phyloP scores from a whole-genome alignment of 2,113 vertebrate genomes.

The Silurus meridionalis region DNA sequence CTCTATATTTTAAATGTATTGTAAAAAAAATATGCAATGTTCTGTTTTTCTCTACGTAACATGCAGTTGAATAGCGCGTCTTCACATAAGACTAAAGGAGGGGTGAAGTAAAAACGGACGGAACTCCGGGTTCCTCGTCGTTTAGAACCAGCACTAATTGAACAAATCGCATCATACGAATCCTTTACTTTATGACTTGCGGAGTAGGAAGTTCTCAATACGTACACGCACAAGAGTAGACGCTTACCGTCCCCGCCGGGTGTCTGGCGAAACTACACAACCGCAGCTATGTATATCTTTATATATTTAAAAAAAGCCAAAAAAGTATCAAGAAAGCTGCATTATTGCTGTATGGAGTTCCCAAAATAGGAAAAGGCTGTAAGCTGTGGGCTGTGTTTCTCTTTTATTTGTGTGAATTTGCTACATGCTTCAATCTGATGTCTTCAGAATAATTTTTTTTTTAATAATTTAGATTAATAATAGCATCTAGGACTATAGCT shows the following conservation, averaged over 20 bases:
- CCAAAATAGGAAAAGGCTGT: neutral
- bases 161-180: neutral
- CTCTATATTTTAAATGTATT: neutral
- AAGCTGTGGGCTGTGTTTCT: neutral
- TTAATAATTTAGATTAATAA: conserved; percentile 5
- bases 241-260: neutral
- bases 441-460: neutral
- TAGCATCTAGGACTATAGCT: neutral
- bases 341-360: conserved; percentile 14
- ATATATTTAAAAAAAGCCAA: conserved; percentile 17
- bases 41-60: neutral
- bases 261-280: neutral
- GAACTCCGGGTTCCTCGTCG: neutral
- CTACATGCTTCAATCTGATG: neutral
- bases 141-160: neutral
- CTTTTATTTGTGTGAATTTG: neutral
- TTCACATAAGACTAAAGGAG: neutral
- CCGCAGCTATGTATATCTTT: neutral
- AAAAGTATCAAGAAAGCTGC: conserved; percentile 4
- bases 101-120: neutral
- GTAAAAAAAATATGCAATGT: neutral
- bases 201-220: neutral
- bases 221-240: neutral
- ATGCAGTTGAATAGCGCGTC: neutral
- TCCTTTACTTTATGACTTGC: neutral